Percentiles rank a stretch among this genome's conserved stretches.
phyloP scores from a whole-genome alignment of 1,140 invertebrate species.

The Oryzaephilus surinamensis region DNA sequence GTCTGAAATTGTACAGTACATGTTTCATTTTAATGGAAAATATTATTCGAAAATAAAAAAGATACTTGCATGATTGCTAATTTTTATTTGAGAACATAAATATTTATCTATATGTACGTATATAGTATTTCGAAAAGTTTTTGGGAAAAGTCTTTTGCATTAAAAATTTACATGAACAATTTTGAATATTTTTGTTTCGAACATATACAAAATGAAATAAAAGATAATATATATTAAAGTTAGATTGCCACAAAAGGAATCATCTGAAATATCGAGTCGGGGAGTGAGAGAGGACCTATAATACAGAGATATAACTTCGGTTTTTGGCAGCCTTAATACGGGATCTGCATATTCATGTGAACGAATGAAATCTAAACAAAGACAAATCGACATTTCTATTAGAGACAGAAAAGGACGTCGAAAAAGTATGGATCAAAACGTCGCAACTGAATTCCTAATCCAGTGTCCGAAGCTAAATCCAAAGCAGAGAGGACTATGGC shows the following conservation, averaged over 20 bases:
- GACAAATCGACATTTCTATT: background rate
- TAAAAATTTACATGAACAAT: too few species aligned
- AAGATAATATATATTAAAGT: too few species aligned
- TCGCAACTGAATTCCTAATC: conserved; percentile 27
- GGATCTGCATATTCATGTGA: conserved; percentile 24
- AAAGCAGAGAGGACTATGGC: conserved; percentile 18
- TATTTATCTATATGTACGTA: too few species aligned
- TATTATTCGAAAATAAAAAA: too few species aligned
- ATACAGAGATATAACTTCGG: conserved; percentile 25
- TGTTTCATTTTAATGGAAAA: too few species aligned
- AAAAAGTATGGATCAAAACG: conserved; percentile 25
- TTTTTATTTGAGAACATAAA: too few species aligned
- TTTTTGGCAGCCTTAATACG: conserved; percentile 23
- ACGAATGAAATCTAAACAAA: conserved; percentile 12
- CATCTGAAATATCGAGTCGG: conserved; percentile 21
- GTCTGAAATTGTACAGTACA: too few species aligned
- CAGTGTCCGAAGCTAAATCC: conserved; percentile 25
- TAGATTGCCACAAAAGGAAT: conserved; percentile 12
- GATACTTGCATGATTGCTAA: too few species aligned
- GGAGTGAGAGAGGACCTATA: conserved; percentile 14
- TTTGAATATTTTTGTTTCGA: too few species aligned
- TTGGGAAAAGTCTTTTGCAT: too few species aligned
- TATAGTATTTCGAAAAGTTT: too few species aligned
- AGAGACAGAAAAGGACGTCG: conserved; percentile 11
- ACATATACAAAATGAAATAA: too few species aligned